A percentile compares a stretch with the other conserved stretches of the same genome.
phyloP scores from a whole-genome alignment of 2,888 invertebrate genomes.

The Allygus modestus region DNA sequence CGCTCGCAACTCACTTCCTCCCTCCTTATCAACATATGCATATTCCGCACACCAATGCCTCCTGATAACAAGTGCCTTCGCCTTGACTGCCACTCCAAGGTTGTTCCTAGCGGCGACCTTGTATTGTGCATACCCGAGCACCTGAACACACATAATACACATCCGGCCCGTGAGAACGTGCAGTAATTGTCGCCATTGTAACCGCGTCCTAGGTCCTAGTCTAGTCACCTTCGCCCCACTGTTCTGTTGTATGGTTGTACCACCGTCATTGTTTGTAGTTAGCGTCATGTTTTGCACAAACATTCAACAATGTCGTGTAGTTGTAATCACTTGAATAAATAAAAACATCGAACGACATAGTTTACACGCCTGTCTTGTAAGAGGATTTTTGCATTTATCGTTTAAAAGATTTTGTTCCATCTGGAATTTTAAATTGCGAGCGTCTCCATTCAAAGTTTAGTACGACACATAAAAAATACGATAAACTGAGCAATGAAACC shows the following conservation, averaged over 20 bases:
- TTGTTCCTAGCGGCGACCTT: constrained; percentile 12
- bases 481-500: too few relatives aligned
- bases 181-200: constrained; percentile 1
- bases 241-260: background rate
- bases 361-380: too few relatives aligned
- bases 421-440: too few relatives aligned
- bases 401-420: too few relatives aligned
- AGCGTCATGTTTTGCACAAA: background rate
- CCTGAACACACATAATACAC: constrained; percentile 4
- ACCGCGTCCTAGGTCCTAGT: background rate
- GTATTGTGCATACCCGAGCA: background rate
- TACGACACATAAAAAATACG: too few relatives aligned
- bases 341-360: too few relatives aligned
- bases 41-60: background rate
- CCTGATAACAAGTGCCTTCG: background rate
- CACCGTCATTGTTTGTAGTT: background rate
- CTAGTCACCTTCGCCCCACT: background rate
- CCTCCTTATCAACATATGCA: too few relatives aligned
- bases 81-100: background rate
- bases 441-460: too few relatives aligned
- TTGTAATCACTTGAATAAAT: too few relatives aligned
- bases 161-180: background rate
- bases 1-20: too few relatives aligned
- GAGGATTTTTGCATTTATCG: too few relatives aligned
- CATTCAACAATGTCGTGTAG: background rate